Conservation (phyloP, 2,113 vertebrate genomes). For the Ifrita kowaldi region DNA sequence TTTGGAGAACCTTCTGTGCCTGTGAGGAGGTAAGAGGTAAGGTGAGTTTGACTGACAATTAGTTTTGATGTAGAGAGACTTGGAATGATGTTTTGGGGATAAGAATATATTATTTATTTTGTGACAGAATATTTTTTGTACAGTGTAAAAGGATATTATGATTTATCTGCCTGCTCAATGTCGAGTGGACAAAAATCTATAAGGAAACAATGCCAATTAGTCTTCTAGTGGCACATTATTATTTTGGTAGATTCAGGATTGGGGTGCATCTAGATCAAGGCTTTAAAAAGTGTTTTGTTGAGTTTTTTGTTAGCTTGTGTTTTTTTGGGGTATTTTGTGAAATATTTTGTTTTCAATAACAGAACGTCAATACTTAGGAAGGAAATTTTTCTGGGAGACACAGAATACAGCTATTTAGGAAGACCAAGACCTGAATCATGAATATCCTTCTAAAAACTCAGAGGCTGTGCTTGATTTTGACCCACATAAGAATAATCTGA, state of each 20-base stretch:
- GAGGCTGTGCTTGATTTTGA: not conserved
- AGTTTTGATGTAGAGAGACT: not conserved
- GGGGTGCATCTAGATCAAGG: not conserved
- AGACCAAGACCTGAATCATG: not conserved
- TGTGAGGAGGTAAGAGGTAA: not conserved
- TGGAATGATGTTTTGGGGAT: not conserved
- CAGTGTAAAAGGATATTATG: not conserved
- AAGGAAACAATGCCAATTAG: not conserved
- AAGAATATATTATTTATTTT: slow-evolving; percentile 11
- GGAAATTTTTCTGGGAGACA: not conserved
- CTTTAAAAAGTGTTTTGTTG: not conserved
- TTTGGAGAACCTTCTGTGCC: not conserved
- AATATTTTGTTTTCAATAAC: not conserved
- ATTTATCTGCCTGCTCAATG: not conserved
- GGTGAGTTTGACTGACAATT: not conserved
- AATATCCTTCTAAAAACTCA: not conserved
- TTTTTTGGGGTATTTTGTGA: not conserved
- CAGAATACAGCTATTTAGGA: not conserved
- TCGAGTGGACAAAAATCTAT: not conserved
- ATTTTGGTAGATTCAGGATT: not conserved
- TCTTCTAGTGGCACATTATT: not conserved
- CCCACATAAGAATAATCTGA: not conserved
- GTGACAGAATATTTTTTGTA: not conserved
- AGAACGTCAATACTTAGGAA: not conserved
- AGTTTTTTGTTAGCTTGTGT: not conserved